Evolutionary conservation across 1,140 invertebrate genomes (phyloP).

Genomic region (Drosophila lowei): DNA sequence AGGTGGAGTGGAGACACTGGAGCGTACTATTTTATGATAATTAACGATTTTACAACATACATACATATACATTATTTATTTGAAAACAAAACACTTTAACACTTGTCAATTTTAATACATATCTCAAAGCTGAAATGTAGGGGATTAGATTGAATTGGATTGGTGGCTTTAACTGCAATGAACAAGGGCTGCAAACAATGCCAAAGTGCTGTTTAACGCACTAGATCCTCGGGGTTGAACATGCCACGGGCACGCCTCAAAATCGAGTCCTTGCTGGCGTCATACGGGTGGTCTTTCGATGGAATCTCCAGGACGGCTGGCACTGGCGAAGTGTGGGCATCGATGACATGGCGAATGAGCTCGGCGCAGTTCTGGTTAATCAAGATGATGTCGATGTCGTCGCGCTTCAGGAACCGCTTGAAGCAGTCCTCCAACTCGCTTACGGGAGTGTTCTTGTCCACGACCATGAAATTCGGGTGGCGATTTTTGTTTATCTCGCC

Average conservation of each 20-base stretch:
- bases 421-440: conserved; percentile 99
- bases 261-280: conserved; percentile 99
- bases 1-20: no score
- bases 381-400: conserved; percentile 99
- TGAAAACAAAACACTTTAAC: no score
- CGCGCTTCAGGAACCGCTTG: conserved; percentile 96
- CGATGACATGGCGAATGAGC: conserved; percentile 98
- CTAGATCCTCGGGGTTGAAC: conserved; percentile 93
- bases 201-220: conserved; percentile 68
- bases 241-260: conserved; percentile 95
- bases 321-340: conserved; percentile 95
- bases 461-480: conserved; percentile 99
- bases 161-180: no score
- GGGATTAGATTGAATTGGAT: no score
- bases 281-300: conserved; percentile 99
- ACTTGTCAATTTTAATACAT: no score
- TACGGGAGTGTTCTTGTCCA: conserved; percentile 98
- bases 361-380: conserved; percentile 99
- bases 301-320: conserved; percentile 99
- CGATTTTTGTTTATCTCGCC: conserved; percentile 99
- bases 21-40: no score
- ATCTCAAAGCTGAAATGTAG: no score
- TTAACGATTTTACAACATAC: no score
- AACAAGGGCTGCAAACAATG: neutral
- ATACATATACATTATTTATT: neutral